Percentiles rank a stretch among this genome's conserved stretches.
These are phyloP conservation scores for Aporrectodea caliginosa DNA, from an alignment of 1,140 invertebrate genomes.

Conservation along the genomic window DNA sequence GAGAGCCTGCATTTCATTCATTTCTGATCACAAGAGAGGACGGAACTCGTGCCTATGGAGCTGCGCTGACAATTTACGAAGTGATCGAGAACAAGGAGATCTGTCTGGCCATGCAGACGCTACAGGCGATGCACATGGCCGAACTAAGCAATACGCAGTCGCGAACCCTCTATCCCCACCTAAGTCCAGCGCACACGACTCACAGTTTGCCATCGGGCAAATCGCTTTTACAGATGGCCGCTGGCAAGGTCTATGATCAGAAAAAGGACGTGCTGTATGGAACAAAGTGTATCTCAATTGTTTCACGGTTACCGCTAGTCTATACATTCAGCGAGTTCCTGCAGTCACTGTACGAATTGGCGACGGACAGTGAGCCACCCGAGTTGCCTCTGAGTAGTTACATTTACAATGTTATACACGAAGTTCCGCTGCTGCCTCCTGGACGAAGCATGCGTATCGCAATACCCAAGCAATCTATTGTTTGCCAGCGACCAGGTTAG, in stretches of 20 bases:
- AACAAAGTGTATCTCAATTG: constrained; percentile 84
- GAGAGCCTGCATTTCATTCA: constrained; percentile 87
- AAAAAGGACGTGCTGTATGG: constrained; percentile 89
- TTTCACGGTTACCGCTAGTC: constrained; percentile 85
- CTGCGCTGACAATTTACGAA: constrained; percentile 91
- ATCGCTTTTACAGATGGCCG: constrained; percentile 49
- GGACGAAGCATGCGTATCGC: constrained; percentile 82
- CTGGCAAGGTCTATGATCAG: constrained; percentile 75
- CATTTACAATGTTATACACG: constrained; percentile 90
- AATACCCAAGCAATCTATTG: constrained; percentile 52
- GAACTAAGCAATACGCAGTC: constrained; percentile 63
- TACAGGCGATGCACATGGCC: constrained; percentile 88
- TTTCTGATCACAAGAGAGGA: constrained; percentile 96
- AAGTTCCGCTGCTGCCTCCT: constrained; percentile 80
- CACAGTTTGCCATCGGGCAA: constrained; percentile 44
- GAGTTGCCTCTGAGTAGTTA: constrained; percentile 73
- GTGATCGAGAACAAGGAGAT: constrained; percentile 86
- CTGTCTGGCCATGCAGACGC: constrained; percentile 86
- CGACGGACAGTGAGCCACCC: constrained; percentile 51
- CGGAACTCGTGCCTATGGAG: constrained; percentile 87
- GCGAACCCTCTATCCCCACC: constrained; percentile 34
- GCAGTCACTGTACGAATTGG: constrained; percentile 72
- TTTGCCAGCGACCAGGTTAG: constrained; percentile 58
- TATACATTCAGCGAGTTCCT: constrained; percentile 65
- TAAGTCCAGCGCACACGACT: constrained; percentile 29